A percentile compares a stretch with the other conserved stretches of the same genome.
These are phyloP conservation scores for Amphiduros pacificus DNA, from an alignment of 2,888 invertebrate genomes.

Conservation along the genomic window DNA sequence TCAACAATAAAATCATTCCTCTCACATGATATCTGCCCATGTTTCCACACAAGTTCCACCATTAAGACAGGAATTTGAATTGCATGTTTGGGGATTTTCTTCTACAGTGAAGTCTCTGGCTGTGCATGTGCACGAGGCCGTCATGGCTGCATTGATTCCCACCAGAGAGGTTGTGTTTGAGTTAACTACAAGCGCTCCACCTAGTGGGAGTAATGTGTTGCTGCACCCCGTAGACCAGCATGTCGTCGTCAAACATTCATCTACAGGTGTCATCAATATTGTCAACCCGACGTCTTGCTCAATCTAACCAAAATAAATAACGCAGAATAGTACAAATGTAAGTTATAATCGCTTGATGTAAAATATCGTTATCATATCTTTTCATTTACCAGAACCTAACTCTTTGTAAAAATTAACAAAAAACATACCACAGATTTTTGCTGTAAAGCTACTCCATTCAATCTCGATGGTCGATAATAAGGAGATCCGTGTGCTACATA, in stretches of 20 bases:
- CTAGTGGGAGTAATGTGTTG: slow-evolving; percentile 73
- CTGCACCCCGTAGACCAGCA: slow-evolving; percentile 78
- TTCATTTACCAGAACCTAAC: neutral
- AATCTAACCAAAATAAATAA: neutral
- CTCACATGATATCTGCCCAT: neutral
- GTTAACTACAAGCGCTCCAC: slow-evolving; percentile 75
- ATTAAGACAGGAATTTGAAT: slow-evolving; percentile 7
- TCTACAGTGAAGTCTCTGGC: neutral
- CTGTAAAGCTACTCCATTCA: slow-evolving; percentile 81
- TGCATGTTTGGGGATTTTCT: neutral
- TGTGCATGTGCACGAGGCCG: slow-evolving; percentile 4
- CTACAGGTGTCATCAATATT: slow-evolving; percentile 96
- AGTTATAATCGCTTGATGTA: no score
- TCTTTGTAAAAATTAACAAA: neutral
- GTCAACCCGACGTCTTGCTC: neutral
- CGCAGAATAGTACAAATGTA: neutral
- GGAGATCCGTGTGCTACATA: slow-evolving; percentile 95
- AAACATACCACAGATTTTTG: slow-evolving; percentile 30
- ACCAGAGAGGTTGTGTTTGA: slow-evolving; percentile 95
- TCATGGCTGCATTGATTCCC: slow-evolving; percentile 77
- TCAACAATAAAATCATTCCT: neutral
- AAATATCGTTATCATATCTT: neutral
- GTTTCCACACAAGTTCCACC: slow-evolving; percentile 8
- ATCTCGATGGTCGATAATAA: slow-evolving; percentile 88
- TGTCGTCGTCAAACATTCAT: slow-evolving; percentile 53